Evolutionary conservation across 2,113 vertebrate genomes (phyloP), one percentile per base, ranked within the genome.

Genomic region (Cololabis saira): DNA sequence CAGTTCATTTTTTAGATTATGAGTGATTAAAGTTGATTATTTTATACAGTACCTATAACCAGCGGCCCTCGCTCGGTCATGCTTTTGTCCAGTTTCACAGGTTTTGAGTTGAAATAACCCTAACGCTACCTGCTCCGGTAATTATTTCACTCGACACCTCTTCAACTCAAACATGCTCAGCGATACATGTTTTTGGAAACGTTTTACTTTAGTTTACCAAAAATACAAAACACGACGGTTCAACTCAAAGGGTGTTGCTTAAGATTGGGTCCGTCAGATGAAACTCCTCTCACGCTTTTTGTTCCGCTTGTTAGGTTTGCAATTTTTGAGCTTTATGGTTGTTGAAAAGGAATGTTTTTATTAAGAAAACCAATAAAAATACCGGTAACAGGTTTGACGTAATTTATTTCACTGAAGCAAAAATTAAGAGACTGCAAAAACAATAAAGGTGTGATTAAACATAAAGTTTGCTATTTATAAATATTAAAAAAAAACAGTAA

Each of bases 21-120:
- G 6, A 1, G 6, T n/a, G n/a, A n/a, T n/a, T 45, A 45, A 45
- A 45, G n/a, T 17, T n/a, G 11, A 17, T 10, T 9, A 47, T 47
- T 16, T 14, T 15, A 21, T 19, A 42, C 45, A 17, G 19, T 87
- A 90, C 89, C 89, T 48, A 86, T 51, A 43, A 72, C 61, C 53
- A 74, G 27, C 60, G 71, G 65, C 15, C 40, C 74, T 14, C 70
- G 41, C 48, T 86, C 86, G 18, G 55, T 44, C 89, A 89, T 85
- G 70, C 56, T 75, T 41, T 27, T 44, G 8, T 62, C 45, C 44
- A 16, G 8, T 15, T 19, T 3, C 42, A 42, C 7, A 61, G 18
- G 21, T 47, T 72, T 80, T 68, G 40, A 19, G 11, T 0, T 59
- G 5, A 74, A 52, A 22, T 1, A 0, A 27, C 24, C 24, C n/a